Percentiles rank a stretch among this genome's conserved stretches.
These are phyloP conservation scores for Cherax quadricarinatus DNA, from an alignment of 1,140 invertebrate genomes.

Conservation along the genomic window DNA sequence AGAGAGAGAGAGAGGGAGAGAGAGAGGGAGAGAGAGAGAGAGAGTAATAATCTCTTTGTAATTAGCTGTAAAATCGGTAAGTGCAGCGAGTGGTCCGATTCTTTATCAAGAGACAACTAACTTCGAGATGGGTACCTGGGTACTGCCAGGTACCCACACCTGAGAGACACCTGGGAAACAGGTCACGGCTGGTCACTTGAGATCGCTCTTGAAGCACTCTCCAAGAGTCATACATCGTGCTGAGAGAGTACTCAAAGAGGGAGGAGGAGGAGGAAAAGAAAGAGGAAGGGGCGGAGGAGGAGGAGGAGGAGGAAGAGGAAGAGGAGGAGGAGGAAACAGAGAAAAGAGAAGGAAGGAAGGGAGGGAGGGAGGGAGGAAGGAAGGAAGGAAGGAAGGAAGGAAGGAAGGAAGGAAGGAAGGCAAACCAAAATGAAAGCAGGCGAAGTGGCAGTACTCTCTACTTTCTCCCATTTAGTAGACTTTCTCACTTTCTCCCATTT, in stretches of 20 bases:
- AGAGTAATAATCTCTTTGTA: background rate
- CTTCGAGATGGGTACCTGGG: too few relatives aligned
- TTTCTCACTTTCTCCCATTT: too few relatives aligned
- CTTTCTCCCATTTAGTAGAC: too few relatives aligned
- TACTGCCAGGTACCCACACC: too few relatives aligned
- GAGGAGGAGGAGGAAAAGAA: background rate
- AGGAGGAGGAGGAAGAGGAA: background rate
- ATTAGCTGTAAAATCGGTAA: background rate
- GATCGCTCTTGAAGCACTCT: background rate
- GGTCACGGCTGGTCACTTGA: background rate
- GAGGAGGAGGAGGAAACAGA: background rate
- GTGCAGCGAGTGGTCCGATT: background rate
- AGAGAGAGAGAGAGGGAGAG: background rate
- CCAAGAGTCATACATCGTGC: too few relatives aligned
- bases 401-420: conserved; percentile 12
- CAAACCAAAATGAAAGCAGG: too few relatives aligned
- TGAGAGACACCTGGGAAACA: background rate
- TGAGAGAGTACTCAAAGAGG: background rate
- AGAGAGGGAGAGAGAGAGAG: background rate
- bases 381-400: conserved; percentile 19
- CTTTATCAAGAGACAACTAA: too few relatives aligned
- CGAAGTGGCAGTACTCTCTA: too few relatives aligned
- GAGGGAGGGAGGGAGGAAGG: conserved; percentile 30
- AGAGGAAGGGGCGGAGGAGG: background rate
- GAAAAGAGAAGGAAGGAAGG: conserved; percentile 1